Conservation (phyloP, 2,797 vertebrate genomes). For the Mastacembelus armatus region DNA sequence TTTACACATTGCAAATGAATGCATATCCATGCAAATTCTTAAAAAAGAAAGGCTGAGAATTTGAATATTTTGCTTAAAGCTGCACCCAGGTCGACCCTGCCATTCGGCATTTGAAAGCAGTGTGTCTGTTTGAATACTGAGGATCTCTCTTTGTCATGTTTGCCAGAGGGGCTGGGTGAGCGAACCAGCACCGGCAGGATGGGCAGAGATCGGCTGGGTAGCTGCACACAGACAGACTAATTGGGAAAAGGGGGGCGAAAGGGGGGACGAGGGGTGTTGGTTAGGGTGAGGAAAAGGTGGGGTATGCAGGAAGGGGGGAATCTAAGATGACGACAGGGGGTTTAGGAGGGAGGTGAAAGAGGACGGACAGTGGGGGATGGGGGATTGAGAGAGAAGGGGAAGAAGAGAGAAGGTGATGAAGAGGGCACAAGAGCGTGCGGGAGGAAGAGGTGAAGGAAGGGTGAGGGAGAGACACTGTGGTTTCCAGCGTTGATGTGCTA, state of each 20-base stretch:
- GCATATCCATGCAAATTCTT: constrained; percentile 85
- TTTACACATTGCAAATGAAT: constrained; percentile 83
- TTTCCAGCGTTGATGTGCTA: constrained; percentile 88
- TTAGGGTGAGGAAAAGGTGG: constrained; percentile 76
- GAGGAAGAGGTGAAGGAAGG: constrained; percentile 82
- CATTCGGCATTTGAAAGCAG: constrained; percentile 82
- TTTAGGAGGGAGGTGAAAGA: constrained; percentile 77
- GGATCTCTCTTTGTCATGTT: constrained; percentile 84
- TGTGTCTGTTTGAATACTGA: constrained; percentile 81
- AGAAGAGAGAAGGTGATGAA: constrained; percentile 69
- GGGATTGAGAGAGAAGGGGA: constrained; percentile 46
- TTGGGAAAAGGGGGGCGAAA: constrained; percentile 83
- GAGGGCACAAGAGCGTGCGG: constrained; percentile 62
- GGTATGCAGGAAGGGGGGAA: constrained; percentile 73
- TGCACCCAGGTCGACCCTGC: constrained; percentile 82
- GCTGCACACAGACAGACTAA: constrained; percentile 81
- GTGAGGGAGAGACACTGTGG: constrained; percentile 75
- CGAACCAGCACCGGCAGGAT: constrained; percentile 81
- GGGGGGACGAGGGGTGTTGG: constrained; percentile 67
- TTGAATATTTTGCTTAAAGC: constrained; percentile 86
- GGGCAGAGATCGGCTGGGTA: constrained; percentile 80
- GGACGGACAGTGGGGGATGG: constrained; percentile 73
- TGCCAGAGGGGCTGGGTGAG: constrained; percentile 82
- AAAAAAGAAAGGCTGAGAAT: constrained; percentile 81
- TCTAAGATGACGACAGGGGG: constrained; percentile 78